phyloP scores from a whole-genome alignment of 1,140 invertebrate species.

The Vollenhovia emeryi region DNA sequence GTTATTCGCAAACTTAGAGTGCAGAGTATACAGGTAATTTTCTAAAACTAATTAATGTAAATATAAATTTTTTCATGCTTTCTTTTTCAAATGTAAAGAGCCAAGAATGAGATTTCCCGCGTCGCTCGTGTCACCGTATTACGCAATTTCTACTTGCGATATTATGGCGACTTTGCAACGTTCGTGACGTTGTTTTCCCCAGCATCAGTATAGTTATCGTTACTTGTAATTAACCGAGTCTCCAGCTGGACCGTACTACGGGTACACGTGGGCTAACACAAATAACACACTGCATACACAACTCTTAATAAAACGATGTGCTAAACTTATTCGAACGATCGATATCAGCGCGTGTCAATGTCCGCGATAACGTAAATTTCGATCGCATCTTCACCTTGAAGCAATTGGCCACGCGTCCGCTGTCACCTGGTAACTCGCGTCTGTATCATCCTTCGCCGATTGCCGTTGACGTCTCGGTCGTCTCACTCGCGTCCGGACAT shows the following conservation, averaged over 20 bases:
- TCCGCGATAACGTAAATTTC: background rate
- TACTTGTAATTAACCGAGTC: slow-evolving; percentile 4
- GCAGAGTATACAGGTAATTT: background rate
- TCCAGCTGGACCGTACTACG: background rate
- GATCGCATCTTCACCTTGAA: slow-evolving; percentile 62
- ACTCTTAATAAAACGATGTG: background rate
- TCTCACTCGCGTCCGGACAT: slow-evolving; percentile 30
- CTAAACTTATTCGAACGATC: background rate
- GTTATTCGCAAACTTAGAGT: background rate
- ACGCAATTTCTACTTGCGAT: background rate
- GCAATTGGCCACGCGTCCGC: slow-evolving; percentile 67
- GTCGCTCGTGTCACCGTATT: background rate
- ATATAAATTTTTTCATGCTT: background rate
- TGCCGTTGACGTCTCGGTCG: background rate
- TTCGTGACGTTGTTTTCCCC: background rate
- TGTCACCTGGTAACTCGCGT: slow-evolving; percentile 67
- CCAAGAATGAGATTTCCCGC: background rate
- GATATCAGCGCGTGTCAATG: background rate
- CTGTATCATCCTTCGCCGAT: slow-evolving; percentile 68
- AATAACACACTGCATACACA: background rate
- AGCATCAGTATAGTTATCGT: background rate
- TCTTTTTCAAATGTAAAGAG: background rate
- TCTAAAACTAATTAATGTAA: background rate
- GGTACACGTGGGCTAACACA: background rate
- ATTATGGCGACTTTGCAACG: background rate